Evolutionary conservation across 1,140 invertebrate species (phyloP).

Genomic region (Zaprionus camerounensis): DNA sequence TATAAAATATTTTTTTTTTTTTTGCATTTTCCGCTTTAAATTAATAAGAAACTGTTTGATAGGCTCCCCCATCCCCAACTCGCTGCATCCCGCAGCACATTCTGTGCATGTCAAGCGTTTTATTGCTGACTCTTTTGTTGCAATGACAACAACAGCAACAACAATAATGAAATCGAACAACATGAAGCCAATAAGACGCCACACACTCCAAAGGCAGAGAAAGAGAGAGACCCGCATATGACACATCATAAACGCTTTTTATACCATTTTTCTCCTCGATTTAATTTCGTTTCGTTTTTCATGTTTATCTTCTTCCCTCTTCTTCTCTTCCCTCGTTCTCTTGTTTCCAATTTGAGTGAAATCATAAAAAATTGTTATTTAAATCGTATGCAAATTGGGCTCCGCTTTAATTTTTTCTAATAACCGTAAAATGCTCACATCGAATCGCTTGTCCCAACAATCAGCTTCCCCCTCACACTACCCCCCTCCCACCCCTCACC

Average conservation of each 20-base stretch:
- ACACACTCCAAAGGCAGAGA: not conserved
- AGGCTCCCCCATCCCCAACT: not conserved
- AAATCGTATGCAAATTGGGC: conserved; percentile 54
- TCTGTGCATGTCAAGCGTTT: conserved; percentile 39
- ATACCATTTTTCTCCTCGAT: conserved; percentile 1
- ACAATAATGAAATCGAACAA: not conserved
- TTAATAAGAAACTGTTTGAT: conserved; percentile 61
- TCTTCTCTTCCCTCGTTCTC: conserved; percentile 5
- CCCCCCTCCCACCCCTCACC: not conserved
- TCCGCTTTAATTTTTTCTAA: conserved; percentile 51
- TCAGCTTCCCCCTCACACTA: not conserved
- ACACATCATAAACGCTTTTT: conserved; percentile 69
- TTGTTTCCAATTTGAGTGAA: conserved; percentile 32
- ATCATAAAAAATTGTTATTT: conserved; percentile 44
- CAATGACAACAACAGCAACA: conserved; percentile 32
- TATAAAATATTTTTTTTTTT: not conserved
- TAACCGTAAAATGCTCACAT: conserved; percentile 44
- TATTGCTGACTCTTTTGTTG: conserved; percentile 48
- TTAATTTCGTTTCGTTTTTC: conserved; percentile 16
- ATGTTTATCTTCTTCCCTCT: conserved; percentile 1
- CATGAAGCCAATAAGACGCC: conserved; percentile 16
- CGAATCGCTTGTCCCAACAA: conserved; percentile 19
- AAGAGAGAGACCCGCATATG: conserved; percentile 59
- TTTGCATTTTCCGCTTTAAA: conserved; percentile 60
- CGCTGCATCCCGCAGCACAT: conserved; percentile 20